These are phyloP conservation scores for Galaxias olidus DNA, from an alignment of 2,797 vertebrate species.

Conservation along the genomic window DNA sequence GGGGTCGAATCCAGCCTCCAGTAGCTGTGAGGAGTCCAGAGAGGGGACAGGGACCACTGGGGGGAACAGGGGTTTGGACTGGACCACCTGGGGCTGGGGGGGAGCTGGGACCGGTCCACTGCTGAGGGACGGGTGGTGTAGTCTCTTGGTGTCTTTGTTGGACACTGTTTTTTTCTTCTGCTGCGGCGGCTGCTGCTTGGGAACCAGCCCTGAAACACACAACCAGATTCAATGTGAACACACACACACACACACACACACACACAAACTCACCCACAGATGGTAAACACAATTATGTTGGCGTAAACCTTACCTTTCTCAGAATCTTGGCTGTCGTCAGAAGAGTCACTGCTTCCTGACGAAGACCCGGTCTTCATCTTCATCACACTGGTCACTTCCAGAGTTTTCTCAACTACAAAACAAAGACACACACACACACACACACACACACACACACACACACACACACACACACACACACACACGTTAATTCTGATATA, in stretches of 20 bases:
- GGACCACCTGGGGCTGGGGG: slow-evolving; percentile 51
- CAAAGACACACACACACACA: slow-evolving; percentile 18
- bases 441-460: not conserved
- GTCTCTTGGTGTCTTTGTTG: slow-evolving; percentile 83
- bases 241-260: too few relatives aligned
- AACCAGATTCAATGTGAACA: not conserved
- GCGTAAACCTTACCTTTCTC: slow-evolving; percentile 89
- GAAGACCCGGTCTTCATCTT: slow-evolving; percentile 89
- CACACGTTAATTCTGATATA: not conserved
- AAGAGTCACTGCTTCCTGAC: slow-evolving; percentile 90
- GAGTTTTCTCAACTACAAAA: slow-evolving; percentile 78
- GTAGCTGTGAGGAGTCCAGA: slow-evolving; percentile 78
- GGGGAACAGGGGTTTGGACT: slow-evolving; percentile 58
- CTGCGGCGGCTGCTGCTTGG: slow-evolving; percentile 74
- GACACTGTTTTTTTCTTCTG: slow-evolving; percentile 82
- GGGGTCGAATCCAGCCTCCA: slow-evolving; percentile 81
- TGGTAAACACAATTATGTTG: too few relatives aligned
- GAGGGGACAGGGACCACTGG: slow-evolving; percentile 67
- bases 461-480: not conserved
- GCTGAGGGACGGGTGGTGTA: slow-evolving; percentile 53
- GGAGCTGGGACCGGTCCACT: slow-evolving; percentile 28
- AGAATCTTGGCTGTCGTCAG: slow-evolving; percentile 90
- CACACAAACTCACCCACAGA: too few relatives aligned
- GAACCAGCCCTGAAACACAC: slow-evolving; percentile 80
- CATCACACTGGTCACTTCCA: slow-evolving; percentile 78